Percentiles rank a stretch among this genome's conserved stretches.
These are phyloP conservation scores for Zoanthus sansibaricus DNA, from an alignment of 92 coral and sea anemone genomes.

Conservation along the genomic window DNA sequence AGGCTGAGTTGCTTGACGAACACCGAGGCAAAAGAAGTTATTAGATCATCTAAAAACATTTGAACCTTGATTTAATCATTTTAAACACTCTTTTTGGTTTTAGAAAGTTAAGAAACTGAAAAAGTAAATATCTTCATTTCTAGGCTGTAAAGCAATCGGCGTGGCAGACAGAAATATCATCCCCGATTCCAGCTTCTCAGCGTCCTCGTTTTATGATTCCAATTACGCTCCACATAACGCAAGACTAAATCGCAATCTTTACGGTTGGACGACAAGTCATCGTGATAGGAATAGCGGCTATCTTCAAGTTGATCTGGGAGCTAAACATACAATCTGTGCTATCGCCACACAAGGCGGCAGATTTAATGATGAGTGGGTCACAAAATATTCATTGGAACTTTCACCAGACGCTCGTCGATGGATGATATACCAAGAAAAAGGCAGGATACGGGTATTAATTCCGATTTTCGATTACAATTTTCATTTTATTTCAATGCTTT, in stretches of 20 bases:
- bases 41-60: no score
- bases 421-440: constrained; percentile 21
- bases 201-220: neutral
- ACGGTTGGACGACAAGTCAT: constrained; percentile 1
- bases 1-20: no score
- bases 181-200: constrained; percentile 12
- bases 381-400: neutral
- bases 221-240: constrained; percentile 18
- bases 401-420: neutral
- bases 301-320: constrained; percentile 16
- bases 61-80: no score
- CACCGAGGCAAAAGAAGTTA: no score
- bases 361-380: neutral
- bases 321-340: neutral
- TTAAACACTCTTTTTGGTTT: no score
- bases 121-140: neutral
- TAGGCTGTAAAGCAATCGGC: constrained; percentile 3
- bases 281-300: neutral
- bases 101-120: no score
- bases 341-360: constrained; percentile 24
- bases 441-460: constrained; percentile 20
- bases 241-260: neutral
- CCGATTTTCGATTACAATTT: no score
- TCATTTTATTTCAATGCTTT: no score
- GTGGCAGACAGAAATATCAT: neutral